Base-by-base conservation (phyloP, 2,888 invertebrate genomes). In the Meganola albula region DNA sequence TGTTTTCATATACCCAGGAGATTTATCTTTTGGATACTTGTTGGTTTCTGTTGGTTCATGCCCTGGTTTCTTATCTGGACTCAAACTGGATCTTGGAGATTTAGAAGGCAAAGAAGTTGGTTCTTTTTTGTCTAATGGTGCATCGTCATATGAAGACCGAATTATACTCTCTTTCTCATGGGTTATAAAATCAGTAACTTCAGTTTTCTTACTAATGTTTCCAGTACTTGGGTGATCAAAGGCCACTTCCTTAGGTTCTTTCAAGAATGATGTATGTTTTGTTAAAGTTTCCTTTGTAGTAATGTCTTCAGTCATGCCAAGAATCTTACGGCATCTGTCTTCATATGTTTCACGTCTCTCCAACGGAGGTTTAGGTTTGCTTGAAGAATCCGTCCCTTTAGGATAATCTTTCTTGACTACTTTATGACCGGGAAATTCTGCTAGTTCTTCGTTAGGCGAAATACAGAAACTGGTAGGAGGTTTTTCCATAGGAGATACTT, bases 321-420 rank as follows among this genome's bases (percentile, higher is more conserved):
- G 77, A 50, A 92, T 92, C 56, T 91, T 89, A 20, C 90, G 86
- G 47, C 92, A 92, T 16, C 92, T 82, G 63, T 92, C 92, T 65
- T 92, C 92, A 44, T 92, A 92, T 1, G 92, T 92, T 68, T 92
- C 92, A 20, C 90, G 88, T 50, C 91, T 83, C 44, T 88, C 88
- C 18, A 89, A 65, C 1, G 90, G 88, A 21, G 89, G 88, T 47
- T 88, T 89, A 12, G 75, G 59, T 48, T 87, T 88, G 0, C 77
- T 63, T 24, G 54, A 55, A n/a, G 38, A 21, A n/a, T 51, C 47
- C 10, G 58, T 38, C 50, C 70, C 56, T 18, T 64, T 57, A 9
- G 69, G 58, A 2, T 44, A 40, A 31, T 75, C 70, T 53, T 78
- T 77, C 24, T 73, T 75, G 0, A 68, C 53, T 2, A 68, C 43